phyloP scores from a whole-genome alignment of 2,888 invertebrate species.

The Drosophila buzzatii region DNA sequence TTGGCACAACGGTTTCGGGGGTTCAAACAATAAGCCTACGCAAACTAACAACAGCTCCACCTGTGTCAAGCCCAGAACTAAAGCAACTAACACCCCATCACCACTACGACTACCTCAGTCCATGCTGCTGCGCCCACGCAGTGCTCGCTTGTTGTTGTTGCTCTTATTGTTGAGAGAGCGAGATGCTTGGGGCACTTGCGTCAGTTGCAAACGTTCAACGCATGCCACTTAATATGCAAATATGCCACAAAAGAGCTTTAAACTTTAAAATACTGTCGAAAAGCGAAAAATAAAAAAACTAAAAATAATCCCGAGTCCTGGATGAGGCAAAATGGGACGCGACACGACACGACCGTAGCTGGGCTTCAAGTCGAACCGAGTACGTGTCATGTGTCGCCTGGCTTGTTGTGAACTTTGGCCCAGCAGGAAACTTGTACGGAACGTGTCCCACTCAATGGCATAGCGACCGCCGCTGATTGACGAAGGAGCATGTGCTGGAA shows the following conservation, averaged over 20 bases:
- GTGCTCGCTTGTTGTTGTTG: neutral
- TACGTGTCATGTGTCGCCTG: slow-evolving; percentile 78
- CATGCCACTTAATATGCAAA: slow-evolving; percentile 80
- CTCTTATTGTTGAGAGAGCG: slow-evolving; percentile 12
- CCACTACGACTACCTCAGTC: too few relatives aligned
- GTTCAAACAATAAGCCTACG: slow-evolving; percentile 71
- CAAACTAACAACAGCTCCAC: slow-evolving; percentile 71
- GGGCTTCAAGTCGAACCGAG: slow-evolving; percentile 58
- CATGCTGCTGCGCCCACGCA: too few relatives aligned
- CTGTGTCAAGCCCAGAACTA: slow-evolving; percentile 40
- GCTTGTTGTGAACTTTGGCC: slow-evolving; percentile 74
- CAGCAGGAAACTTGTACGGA: slow-evolving; percentile 65
- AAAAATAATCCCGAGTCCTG: slow-evolving; percentile 64
- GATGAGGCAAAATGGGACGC: slow-evolving; percentile 4
- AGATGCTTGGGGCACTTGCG: slow-evolving; percentile 26
- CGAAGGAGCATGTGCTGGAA: slow-evolving; percentile 51
- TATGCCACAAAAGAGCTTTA: slow-evolving; percentile 80
- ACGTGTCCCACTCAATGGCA: slow-evolving; percentile 77
- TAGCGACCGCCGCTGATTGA: slow-evolving; percentile 62
- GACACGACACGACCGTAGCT: neutral
- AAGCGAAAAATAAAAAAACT: slow-evolving; percentile 51
- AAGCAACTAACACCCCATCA: neutral
- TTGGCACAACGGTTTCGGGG: slow-evolving; percentile 59
- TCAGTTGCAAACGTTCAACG: slow-evolving; percentile 55
- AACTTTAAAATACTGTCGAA: slow-evolving; percentile 74